Conservation (phyloP, 2,797 vertebrate genomes). For the Percopsis omiscomaycus region DNA sequence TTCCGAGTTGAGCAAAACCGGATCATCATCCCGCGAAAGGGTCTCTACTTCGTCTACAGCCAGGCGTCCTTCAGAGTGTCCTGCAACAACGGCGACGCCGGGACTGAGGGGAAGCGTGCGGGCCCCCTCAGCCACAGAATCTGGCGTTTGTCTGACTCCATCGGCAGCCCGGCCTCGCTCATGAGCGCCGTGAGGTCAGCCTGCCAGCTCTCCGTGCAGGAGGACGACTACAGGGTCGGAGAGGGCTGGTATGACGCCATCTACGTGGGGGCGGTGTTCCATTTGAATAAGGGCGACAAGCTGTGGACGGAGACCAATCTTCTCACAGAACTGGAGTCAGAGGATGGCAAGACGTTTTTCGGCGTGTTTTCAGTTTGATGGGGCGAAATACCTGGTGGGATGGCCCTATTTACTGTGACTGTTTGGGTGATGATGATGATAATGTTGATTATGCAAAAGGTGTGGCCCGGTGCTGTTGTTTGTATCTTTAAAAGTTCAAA, state of each 20-base stretch:
- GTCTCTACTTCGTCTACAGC: constrained; percentile 81
- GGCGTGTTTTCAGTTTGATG: constrained; percentile 76
- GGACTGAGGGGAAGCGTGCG: rapidly evolving
- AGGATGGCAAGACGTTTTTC: constrained; percentile 73
- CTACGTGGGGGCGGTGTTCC: constrained; percentile 77
- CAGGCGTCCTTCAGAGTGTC: constrained; percentile 74
- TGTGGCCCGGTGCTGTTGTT: neutral
- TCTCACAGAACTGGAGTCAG: constrained; percentile 52
- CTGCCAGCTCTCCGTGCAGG: constrained; percentile 46
- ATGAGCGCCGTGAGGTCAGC: constrained; percentile 69
- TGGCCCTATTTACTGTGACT: neutral
- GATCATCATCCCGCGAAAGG: constrained; percentile 62
- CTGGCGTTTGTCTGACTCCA: constrained; percentile 53
- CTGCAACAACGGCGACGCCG: constrained; percentile 31
- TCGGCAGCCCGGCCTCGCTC: constrained; percentile 35
- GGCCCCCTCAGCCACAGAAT: constrained; percentile 68
- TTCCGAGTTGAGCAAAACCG: constrained; percentile 57
- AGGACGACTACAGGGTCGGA: neutral
- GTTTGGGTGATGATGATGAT: neutral
- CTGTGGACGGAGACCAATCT: constrained; percentile 68
- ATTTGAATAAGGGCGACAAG: constrained; percentile 63
- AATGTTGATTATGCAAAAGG: neutral
- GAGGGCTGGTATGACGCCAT: constrained; percentile 70
- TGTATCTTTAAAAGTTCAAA: constrained; percentile 38
- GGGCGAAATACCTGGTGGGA: neutral